Evolutionary conservation across 2,113 vertebrate genomes (phyloP), one percentile per base, ranked within the genome.

Genomic region (Erythrocercus mccallii): DNA sequence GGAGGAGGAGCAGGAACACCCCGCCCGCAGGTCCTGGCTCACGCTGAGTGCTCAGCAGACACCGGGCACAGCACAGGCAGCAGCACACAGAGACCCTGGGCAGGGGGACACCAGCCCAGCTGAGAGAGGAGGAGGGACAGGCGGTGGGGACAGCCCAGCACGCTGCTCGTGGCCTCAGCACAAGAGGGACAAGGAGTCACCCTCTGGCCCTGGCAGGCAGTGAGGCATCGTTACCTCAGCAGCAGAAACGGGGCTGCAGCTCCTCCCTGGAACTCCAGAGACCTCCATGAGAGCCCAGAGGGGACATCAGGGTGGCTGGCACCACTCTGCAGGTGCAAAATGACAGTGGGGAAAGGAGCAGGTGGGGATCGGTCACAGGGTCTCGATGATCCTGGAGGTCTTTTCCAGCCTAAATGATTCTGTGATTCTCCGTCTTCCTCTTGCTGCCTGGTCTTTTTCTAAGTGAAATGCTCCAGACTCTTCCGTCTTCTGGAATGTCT

Each of bases 291-390:
- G 51, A 30, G 53, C 53, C 10, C 82, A 20, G 24, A 48, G 60
- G 50, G 70, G 42, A 50, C 61, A 11, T 2, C 12, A 1, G 5
- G 13, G 35, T 20, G 35, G 30, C 71, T 31, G 51, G 30, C 4
- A 1, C 16, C 21, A 3, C 61, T 5, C 35, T 58, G 53, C 51
- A 58, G 38, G 24, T 35, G 35, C 60, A 20, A 7, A 35, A 3
- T 20, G 30, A 35, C 35, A 40, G 30, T 6, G 51, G 44, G 40
- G 30, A 57, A 28, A 25, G 42, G 35, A 28, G 8, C 12, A 16
- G 35, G 12, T 16, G 42, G 60, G 44, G 18, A 21, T 58, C 0
- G 0, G 19, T 2, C 51, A 30, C 35, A 33, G 44, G 18, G 8
- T 9, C 45, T 38, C 1, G 0, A 10, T 45, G 20, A 30, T 15